Evolutionary conservation across 2,888 invertebrate species (phyloP), one percentile per base, ranked within the genome.

Genomic region (Exephanes ischioxanthus): DNA sequence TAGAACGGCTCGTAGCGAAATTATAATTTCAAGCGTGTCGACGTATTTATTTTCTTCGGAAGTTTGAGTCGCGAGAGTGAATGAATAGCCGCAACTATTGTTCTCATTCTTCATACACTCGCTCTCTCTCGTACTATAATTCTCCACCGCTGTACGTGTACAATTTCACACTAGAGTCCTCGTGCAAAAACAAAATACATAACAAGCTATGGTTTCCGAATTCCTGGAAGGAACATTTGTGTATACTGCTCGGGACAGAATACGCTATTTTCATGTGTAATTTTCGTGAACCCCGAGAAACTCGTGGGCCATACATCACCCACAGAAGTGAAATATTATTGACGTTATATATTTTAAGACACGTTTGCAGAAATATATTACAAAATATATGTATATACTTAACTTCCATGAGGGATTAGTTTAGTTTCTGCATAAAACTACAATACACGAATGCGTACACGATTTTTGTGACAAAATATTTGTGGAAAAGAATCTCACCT

Each of bases 401-500:
- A 41, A 5, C 11, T 11, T 11, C 41, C 41, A 41, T 41, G 41
- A 41, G 11, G 9, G 41, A 41, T 41, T 41, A 3, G 22, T 2
- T 55, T 55, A 9, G 22, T 55, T 55, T 55, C 55, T 6, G 9
- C 9, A 22, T 55, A 30, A 14, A 30, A 61, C 30, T 61, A 30
- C 14, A 61, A 61, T 14, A 30, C 61, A 61, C n/a, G n/a, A n/a
- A n/a, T n/a, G n/a, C n/a, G n/a, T 41, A 9, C 11, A 16, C 14
- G 7, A 63, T 33, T 63, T 6, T 16, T 0, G 11, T 22, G 58
- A 26, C 55, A 14, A 58, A 26, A 26, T 58, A 58, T 58, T 30
- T 5, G 19, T 72, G 7, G 67, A 61, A 68, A 22, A 45, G 11
- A 45, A 45, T 11, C 85, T 80, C 71, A 85, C 85, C 85, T 82